Base-by-base conservation (phyloP, 2,797 vertebrate genomes). In the Nannoperca obscura region DNA sequence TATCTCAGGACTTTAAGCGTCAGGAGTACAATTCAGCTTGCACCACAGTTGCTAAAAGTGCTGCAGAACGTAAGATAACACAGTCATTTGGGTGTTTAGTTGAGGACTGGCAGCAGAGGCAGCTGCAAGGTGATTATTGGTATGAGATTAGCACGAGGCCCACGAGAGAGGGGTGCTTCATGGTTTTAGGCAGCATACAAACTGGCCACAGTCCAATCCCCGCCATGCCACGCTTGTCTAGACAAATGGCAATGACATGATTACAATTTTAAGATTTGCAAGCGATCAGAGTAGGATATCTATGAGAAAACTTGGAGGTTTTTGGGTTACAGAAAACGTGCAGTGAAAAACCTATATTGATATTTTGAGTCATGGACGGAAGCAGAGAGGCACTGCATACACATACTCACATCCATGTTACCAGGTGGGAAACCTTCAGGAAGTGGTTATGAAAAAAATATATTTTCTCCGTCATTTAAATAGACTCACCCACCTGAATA, bases 231-330 rank as follows among this genome's bases (percentile, higher is more conserved):
- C 36, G 22, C 59, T 22, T 2, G 46, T 49, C 64, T 7, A 62
- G 71, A 80, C 72, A 71, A 73, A 83, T 3, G 71, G 69, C 78
- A 13, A 79, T 61, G 36, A 79, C 60, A 27, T 14, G 74, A 76
- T 91, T 92, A 94, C 92, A 93, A 93, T 92, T 92, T 76, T 72
- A 84, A 94, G 92, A 93, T 92, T 92, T 92, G 90, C 87, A 85
- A 68, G 70, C 89, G 50, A 79, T 83, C 69, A 66, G 81, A 81
- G 81, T 55, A 32, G 63, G 82, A 90, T 76, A 80, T 66, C 69
- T 11, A 65, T 71, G 74, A 80, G 74, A 71, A 79, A 80, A 87
- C 64, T n/a, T 47, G 24, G 60, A 42, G 47, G 36, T 17, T 68
- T 46, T 53, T 54, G 61, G 73, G 72, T 66, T 3, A 86, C 70